These are phyloP conservation scores for Prunella strophiata DNA, from an alignment of 2,797 vertebrate genomes.

Conservation along the genomic window DNA sequence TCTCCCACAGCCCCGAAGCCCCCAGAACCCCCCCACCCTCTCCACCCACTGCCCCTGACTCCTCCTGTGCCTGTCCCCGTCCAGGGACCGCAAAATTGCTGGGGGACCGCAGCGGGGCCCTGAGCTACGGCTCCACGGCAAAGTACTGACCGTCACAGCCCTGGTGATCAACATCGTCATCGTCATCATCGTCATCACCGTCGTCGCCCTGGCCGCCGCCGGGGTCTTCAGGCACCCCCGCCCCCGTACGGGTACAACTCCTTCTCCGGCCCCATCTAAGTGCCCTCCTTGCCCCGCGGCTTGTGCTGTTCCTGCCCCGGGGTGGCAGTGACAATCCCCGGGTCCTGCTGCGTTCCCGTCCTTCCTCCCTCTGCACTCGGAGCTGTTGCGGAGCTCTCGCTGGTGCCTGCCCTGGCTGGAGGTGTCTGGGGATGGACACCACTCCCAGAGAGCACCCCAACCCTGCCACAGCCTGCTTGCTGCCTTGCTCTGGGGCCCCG, in stretches of 20 bases:
- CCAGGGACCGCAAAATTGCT: conserved; percentile 55
- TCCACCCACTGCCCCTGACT: background rate
- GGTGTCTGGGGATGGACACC: background rate
- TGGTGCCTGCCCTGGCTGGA: background rate
- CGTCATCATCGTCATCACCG: rapidly evolving
- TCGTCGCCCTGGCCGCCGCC: rapidly evolving
- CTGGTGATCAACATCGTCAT: background rate
- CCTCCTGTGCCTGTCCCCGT: background rate
- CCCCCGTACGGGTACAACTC: rapidly evolving
- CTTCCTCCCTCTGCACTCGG: rapidly evolving
- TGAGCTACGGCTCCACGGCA: conserved; percentile 44
- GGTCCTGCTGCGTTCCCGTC: background rate
- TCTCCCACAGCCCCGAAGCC: background rate
- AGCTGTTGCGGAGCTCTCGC: background rate
- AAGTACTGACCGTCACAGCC: conserved; percentile 38
- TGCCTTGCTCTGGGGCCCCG: background rate
- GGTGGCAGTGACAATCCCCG: too few species aligned
- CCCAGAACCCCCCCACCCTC: background rate
- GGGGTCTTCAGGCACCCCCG: rapidly evolving
- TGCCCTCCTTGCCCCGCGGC: rapidly evolving
- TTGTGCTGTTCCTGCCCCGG: background rate
- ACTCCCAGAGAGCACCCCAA: background rate
- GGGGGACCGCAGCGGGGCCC: background rate
- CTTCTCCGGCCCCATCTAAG: background rate
- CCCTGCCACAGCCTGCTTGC: background rate